Conservation (phyloP, 1,140 invertebrate genomes). For the Palaemon carinicauda region DNA sequence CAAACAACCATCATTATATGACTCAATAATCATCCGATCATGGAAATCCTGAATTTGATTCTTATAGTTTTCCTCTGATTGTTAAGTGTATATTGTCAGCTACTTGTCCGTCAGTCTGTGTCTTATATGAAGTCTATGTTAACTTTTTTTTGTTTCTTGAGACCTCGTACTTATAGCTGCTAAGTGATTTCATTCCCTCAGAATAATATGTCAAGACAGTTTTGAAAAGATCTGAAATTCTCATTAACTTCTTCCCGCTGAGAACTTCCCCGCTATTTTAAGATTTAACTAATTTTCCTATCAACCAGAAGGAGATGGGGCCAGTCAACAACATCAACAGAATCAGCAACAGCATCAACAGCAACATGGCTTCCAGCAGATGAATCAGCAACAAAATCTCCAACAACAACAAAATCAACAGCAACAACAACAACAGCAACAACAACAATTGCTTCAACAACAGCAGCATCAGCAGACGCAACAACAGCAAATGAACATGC, state of each 20-base stretch:
- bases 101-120: no score
- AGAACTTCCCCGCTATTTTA: neutral
- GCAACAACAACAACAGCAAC: conserved; percentile 21
- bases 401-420: conserved; percentile 28
- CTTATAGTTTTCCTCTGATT: no score
- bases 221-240: neutral
- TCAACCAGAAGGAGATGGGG: conserved; percentile 47
- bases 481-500: conserved; percentile 34
- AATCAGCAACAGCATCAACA: conserved; percentile 39
- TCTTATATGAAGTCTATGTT: no score
- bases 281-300: neutral
- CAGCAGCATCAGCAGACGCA: conserved; percentile 38
- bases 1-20: no score
- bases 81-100: no score
- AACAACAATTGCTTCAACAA: conserved; percentile 38
- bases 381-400: conserved; percentile 25
- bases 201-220: no score
- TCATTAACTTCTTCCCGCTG: neutral
- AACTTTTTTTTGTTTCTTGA: no score
- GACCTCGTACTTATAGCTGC: no score
- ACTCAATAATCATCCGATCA: no score
- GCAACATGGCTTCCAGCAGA: conserved; percentile 41
- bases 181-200: no score
- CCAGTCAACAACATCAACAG: conserved; percentile 28
- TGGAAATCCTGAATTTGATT: no score